phyloP scores from a whole-genome alignment of 2,888 invertebrate species.

The Strigamia transsilvanica region DNA sequence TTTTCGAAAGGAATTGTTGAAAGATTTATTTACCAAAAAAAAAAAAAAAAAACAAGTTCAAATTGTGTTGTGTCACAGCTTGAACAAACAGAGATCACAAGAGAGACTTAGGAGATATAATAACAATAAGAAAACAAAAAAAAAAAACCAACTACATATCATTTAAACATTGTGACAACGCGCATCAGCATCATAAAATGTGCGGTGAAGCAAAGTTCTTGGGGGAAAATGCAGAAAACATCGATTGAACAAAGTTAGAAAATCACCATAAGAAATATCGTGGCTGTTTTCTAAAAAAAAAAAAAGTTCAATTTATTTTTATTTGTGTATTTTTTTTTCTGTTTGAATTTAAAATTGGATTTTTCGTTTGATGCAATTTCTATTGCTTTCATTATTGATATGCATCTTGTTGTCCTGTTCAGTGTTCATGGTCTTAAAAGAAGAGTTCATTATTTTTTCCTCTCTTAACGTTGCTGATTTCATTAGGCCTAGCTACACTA shows the following conservation, averaged over 20 bases:
- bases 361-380: neutral
- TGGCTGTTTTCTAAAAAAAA: too few species aligned
- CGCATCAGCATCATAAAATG: too few species aligned
- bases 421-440: neutral
- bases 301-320: neutral
- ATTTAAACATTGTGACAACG: too few species aligned
- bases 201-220: too few species aligned
- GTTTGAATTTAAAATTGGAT: too few species aligned
- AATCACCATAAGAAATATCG: too few species aligned
- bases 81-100: too few species aligned
- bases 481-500: conserved; percentile 1
- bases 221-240: too few species aligned
- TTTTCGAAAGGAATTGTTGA: neutral
- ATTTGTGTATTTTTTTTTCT: neutral
- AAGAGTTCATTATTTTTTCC: conserved; percentile 20
- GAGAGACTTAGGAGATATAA: too few species aligned
- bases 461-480: conserved; percentile 10
- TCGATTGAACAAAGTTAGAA: too few species aligned
- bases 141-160: too few species aligned
- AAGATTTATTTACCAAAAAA: neutral
- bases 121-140: too few species aligned
- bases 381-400: conserved; percentile 3
- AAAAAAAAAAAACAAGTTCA: neutral
- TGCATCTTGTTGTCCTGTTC: conserved; percentile 4
- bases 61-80: neutral